These are phyloP conservation scores for Amblyjoppa fuscipennis DNA, from an alignment of 2,888 invertebrate species.

Conservation along the genomic window DNA sequence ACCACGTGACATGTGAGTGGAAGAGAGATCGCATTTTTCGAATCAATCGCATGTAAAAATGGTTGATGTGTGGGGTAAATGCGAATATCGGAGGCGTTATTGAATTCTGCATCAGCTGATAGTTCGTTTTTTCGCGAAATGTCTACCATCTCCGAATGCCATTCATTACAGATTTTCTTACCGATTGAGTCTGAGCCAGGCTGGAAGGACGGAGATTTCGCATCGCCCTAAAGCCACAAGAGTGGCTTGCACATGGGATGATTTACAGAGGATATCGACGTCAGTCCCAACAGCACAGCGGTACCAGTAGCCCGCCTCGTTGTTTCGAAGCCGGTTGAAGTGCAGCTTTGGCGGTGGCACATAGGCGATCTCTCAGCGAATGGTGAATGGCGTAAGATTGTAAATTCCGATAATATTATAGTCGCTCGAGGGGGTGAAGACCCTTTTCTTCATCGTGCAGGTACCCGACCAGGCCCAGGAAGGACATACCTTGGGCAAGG, in stretches of 20 bases:
- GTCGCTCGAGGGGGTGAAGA: constrained; percentile 9
- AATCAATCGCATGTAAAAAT: no score
- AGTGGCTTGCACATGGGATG: background rate
- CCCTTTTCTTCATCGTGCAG: constrained; percentile 48
- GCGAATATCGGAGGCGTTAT: no score
- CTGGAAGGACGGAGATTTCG: no score
- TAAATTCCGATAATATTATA: constrained; percentile 36
- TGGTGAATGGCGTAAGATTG: constrained; percentile 28
- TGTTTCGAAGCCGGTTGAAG: constrained; percentile 21
- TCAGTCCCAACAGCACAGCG: constrained; percentile 16
- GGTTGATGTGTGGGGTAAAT: no score
- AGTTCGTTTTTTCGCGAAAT: no score
- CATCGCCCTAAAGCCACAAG: background rate
- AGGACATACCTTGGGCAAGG: constrained; percentile 17
- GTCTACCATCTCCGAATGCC: no score
- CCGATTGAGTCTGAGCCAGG: no score
- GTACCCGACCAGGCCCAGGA: constrained; percentile 30
- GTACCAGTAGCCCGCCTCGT: constrained; percentile 47
- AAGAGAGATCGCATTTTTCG: no score
- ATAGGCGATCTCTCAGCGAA: background rate
- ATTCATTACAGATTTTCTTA: no score
- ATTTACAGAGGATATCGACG: background rate
- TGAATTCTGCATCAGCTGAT: no score
- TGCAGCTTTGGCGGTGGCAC: background rate
- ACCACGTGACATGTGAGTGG: no score